Percentiles rank a stretch among this genome's conserved stretches.
phyloP scores from a whole-genome alignment of 2,797 vertebrate species.

The Poecilia picta region DNA sequence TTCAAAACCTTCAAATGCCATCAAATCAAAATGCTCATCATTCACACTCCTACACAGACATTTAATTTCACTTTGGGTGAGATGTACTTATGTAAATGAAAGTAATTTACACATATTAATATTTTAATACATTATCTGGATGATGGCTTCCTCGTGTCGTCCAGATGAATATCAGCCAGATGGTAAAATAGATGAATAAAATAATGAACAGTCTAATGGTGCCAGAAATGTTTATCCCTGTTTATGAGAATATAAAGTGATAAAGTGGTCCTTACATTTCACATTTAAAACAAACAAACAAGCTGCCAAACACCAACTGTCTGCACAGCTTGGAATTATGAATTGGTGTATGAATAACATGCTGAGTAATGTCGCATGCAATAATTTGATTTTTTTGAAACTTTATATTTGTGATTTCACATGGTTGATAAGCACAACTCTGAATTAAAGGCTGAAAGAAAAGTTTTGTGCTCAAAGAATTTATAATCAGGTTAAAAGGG shows the following conservation, averaged over 20 bases:
- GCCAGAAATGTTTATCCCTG: slow-evolving; percentile 33
- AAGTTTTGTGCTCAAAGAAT: not conserved
- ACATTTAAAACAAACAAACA: slow-evolving; percentile 15
- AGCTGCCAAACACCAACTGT: slow-evolving; percentile 3
- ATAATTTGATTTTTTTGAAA: not conserved
- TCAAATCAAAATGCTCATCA: slow-evolving; percentile 47
- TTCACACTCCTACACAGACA: slow-evolving; percentile 47
- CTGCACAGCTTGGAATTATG: slow-evolving; percentile 13
- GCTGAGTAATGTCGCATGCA: not conserved
- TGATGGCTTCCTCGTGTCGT: slow-evolving; percentile 31
- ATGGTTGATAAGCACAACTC: not conserved
- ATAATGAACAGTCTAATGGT: slow-evolving; percentile 21
- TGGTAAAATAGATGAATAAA: slow-evolving; percentile 49
- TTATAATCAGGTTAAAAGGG: not conserved
- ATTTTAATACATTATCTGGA: slow-evolving; percentile 40
- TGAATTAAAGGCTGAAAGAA: not conserved
- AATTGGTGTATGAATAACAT: not conserved
- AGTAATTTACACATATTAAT: slow-evolving; percentile 59
- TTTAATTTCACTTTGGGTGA: slow-evolving; percentile 48
- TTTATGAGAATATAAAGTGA: slow-evolving; percentile 31
- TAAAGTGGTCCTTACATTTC: slow-evolving; percentile 9
- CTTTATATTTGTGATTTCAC: not conserved
- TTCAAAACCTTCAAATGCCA: slow-evolving; percentile 37
- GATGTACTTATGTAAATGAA: slow-evolving; percentile 61
- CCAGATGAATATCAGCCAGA: slow-evolving; percentile 48